Evolutionary conservation across 2,888 invertebrate genomes (phyloP).

Genomic region (Dasysyrphus albostriatus): DNA sequence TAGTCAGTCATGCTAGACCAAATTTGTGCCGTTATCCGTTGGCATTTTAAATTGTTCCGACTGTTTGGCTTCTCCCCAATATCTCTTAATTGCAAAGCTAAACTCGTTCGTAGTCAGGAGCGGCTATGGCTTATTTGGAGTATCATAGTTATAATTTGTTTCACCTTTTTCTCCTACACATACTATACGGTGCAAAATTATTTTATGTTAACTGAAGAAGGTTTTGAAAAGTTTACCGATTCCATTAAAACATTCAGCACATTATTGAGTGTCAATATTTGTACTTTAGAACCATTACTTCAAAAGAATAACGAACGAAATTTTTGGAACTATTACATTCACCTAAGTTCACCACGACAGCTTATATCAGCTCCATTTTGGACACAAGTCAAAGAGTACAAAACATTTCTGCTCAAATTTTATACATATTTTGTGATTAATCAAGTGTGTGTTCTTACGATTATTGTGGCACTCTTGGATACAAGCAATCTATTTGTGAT

Average conservation of each 20-base stretch:
- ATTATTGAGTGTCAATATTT: constrained; percentile 31
- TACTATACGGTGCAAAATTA: not conserved
- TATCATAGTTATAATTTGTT: constrained; percentile 6
- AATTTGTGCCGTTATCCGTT: constrained; percentile 51
- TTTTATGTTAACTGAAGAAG: constrained; percentile 16
- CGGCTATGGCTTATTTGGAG: constrained; percentile 37
- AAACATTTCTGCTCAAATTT: constrained; percentile 56
- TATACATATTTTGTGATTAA: constrained; percentile 27
- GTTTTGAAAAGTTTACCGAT: constrained; percentile 52
- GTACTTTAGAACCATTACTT: constrained; percentile 56
- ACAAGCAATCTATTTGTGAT: not conserved
- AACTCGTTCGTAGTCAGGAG: constrained; percentile 11
- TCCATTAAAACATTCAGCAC: constrained; percentile 38
- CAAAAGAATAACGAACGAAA: constrained; percentile 22
- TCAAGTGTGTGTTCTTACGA: not conserved
- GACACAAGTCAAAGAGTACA: constrained; percentile 58
- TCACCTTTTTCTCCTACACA: not conserved
- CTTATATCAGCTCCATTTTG: constrained; percentile 14
- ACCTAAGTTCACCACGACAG: constrained; percentile 30
- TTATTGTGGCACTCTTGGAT: not conserved
- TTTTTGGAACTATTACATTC: constrained; percentile 62
- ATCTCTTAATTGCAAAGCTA: constrained; percentile 33
- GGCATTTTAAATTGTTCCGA: constrained; percentile 67
- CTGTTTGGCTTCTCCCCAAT: constrained; percentile 47
- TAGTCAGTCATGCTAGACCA: constrained; percentile 40